Evolutionary conservation across 2,797 vertebrate species (phyloP).

Genomic region (Moxostoma hubbsi): DNA sequence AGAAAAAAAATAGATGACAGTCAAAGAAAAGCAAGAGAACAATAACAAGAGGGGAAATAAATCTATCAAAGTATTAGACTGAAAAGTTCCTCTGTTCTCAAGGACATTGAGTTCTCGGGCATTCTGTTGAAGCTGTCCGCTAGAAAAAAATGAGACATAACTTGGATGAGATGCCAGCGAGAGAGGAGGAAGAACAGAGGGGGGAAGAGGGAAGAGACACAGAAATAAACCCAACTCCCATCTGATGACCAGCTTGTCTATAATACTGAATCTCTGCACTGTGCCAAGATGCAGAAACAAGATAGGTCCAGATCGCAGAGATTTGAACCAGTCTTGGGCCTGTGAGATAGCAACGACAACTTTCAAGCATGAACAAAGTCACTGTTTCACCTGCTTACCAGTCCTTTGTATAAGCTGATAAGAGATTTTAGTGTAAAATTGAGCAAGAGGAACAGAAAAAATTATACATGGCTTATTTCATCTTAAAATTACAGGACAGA

Average conservation of each 20-base stretch:
- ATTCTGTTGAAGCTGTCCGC: constrained; percentile 71
- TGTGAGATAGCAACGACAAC: constrained; percentile 51
- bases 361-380: constrained; percentile 62
- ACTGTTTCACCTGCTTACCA: constrained; percentile 64
- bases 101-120: constrained; percentile 71
- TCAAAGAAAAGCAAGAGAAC: constrained; percentile 36
- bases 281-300: constrained; percentile 81
- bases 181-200: constrained; percentile 47
- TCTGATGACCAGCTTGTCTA: constrained; percentile 86
- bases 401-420: constrained; percentile 52
- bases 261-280: constrained; percentile 71
- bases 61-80: constrained; percentile 72
- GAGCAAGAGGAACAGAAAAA: constrained; percentile 36
- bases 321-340: constrained; percentile 62
- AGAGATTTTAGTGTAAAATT: constrained; percentile 64
- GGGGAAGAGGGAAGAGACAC: constrained; percentile 54
- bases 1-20: constrained; percentile 9
- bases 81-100: constrained; percentile 72
- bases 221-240: constrained; percentile 81
- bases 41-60: constrained; percentile 56
- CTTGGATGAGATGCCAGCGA: constrained; percentile 72
- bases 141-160: constrained; percentile 68
- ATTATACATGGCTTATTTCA: constrained; percentile 58
- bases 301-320: constrained; percentile 75
- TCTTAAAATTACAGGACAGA: constrained; percentile 77